Evolutionary conservation across 2,888 invertebrate genomes (phyloP), one percentile per base, ranked within the genome.

Genomic region (Drosophila rubida): DNA sequence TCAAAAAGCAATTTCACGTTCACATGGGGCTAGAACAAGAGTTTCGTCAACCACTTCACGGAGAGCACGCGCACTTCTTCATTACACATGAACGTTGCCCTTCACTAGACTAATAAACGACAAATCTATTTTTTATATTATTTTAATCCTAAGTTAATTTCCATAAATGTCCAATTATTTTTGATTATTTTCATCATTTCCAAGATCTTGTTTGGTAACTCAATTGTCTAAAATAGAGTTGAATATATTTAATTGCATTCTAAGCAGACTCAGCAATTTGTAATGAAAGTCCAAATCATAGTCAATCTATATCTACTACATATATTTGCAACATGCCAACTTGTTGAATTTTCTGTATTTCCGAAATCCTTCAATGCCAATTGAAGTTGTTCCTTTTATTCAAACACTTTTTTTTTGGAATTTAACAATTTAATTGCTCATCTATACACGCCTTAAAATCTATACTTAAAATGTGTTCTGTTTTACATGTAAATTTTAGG

Each of bases 1-100:
- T 75, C 75, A 65, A 78, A 77, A 75, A 59, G 86, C 81, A 64
- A 63, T 87, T 89, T 86, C 87, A 70, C 59, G 63, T 62, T 64
- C 68, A 73, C 55, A 74, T 59, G 75, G 88, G 90, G 90, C 90
- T 77, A 90, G 63, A 90, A 8, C 42, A 70, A 80, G 79, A 8
- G 65, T 65, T 80, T 80, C 71, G 63, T 49, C 54, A 45, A 45
- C 78, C 88, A 90, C 90, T 89, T 90, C 89, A 87, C 87, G 85
- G 85, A 72, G 78, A 27, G 60, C 37, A 48, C 60, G 78, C 62
- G 71, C 13, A 71, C 13, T 0, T 46, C 48, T 57, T 66, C 45
- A 39, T 67, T 39, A 44, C 14, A n/a, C n/a, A n/a, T 13, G 42
- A 69, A 73, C 77, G 63, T 16, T 14, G 6, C 67, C 22, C 67